Conservation (phyloP, 1,140 invertebrate species). For the Meteorus sp. region DNA sequence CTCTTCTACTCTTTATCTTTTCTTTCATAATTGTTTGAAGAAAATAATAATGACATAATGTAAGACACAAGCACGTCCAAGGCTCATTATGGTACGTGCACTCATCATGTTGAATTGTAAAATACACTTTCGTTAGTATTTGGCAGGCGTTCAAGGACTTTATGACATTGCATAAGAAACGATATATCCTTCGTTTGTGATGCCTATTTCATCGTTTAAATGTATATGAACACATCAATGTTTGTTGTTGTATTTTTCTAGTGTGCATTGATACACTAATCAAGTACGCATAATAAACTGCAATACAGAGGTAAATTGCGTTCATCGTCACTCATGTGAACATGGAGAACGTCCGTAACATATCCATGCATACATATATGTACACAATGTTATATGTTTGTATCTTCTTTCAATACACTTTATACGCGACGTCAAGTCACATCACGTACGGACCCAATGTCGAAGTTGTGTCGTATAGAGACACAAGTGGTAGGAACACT, state of each 20-base stretch:
- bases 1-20: too few relatives aligned
- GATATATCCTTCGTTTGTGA: constrained; percentile 6
- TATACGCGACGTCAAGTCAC: too few relatives aligned
- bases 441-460: constrained; percentile 24
- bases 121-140: constrained; percentile 36
- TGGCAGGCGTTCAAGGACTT: constrained; percentile 46
- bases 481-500: background rate
- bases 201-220: too few relatives aligned
- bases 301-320: too few relatives aligned
- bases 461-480: constrained; percentile 23
- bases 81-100: constrained; percentile 12
- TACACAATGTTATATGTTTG: constrained; percentile 20
- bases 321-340: too few relatives aligned
- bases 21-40: too few relatives aligned
- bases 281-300: background rate
- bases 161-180: constrained; percentile 1
- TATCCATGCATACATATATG: constrained; percentile 8
- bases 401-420: too few relatives aligned
- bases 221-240: background rate
- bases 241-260: constrained; percentile 31
- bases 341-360: too few relatives aligned
- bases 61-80: constrained; percentile 11
- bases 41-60: background rate
- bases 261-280: too few relatives aligned
- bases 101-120: constrained; percentile 20